phyloP scores from a whole-genome alignment of 2,888 invertebrate species.

The Cataglyphis altisquamis region DNA sequence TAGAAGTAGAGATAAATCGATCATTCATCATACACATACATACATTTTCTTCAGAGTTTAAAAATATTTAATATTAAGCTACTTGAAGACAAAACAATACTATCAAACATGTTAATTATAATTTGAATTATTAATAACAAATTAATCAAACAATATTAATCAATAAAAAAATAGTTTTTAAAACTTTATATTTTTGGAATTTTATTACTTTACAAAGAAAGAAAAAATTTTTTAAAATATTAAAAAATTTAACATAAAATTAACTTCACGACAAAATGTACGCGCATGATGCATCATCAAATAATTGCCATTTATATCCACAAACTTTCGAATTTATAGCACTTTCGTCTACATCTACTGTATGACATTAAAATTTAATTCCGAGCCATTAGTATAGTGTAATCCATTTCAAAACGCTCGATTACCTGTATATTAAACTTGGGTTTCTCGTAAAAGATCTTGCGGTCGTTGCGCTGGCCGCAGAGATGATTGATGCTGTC shows the following conservation, averaged over 20 bases:
- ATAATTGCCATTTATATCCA: background rate
- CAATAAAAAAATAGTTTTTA: background rate
- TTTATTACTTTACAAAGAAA: background rate
- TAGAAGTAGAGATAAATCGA: background rate
- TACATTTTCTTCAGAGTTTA: background rate
- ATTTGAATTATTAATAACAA: background rate
- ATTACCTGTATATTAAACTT: slow-evolving; percentile 87
- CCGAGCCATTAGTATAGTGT: background rate
- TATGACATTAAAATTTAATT: background rate
- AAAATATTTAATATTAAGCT: background rate
- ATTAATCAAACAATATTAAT: background rate
- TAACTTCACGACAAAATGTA: background rate
- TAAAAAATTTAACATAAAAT: background rate
- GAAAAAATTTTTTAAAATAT: background rate
- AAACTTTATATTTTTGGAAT: background rate
- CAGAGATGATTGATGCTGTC: slow-evolving; percentile 87
- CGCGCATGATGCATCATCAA: background rate
- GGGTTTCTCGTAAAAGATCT: slow-evolving; percentile 88
- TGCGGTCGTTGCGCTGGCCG: slow-evolving; percentile 87
- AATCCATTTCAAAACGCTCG: background rate
- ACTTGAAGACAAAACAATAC: background rate
- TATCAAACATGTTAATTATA: background rate
- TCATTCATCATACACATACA: background rate
- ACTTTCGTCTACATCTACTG: background rate
- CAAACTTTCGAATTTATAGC: background rate